Percentiles rank a stretch among this genome's conserved stretches.
These are phyloP conservation scores for Mystacornis crossleyi DNA, from an alignment of 2,113 vertebrate genomes.

Conservation along the genomic window DNA sequence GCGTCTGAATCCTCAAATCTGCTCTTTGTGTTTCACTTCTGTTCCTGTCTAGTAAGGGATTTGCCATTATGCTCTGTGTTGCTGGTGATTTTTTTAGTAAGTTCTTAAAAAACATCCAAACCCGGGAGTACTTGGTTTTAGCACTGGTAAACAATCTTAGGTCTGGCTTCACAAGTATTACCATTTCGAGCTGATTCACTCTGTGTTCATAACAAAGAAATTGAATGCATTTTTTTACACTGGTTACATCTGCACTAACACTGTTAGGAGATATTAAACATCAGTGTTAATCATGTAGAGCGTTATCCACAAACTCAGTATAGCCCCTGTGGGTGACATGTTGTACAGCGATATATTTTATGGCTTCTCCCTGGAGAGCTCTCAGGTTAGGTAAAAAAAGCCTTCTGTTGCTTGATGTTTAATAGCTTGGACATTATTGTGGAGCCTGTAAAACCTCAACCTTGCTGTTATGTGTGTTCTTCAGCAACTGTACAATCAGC, in stretches of 20 bases:
- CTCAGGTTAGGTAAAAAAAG: slow-evolving; percentile 32
- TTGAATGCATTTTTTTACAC: not conserved
- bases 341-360: slow-evolving; percentile 11
- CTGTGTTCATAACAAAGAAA: not conserved
- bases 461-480: slow-evolving; percentile 50
- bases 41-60: not conserved
- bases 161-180: not conserved
- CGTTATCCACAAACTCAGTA: not conserved
- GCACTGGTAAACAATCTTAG: not conserved
- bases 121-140: not conserved
- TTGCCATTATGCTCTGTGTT: not conserved
- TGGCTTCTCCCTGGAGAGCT: slow-evolving; percentile 2
- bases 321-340: not conserved
- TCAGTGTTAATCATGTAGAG: not conserved
- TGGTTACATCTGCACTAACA: not conserved
- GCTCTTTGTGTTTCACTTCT: not conserved
- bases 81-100: not conserved
- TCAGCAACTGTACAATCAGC: slow-evolving; percentile 36
- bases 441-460: slow-evolving; percentile 43
- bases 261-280: not conserved
- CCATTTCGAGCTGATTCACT: not conserved
- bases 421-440: slow-evolving; percentile 47
- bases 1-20: not conserved
- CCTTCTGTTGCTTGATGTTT: slow-evolving; percentile 61
- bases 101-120: not conserved